Evolutionary conservation across 2,113 vertebrate species (phyloP), one percentile per base, ranked within the genome.

Genomic region (Mionectes macconnelli): DNA sequence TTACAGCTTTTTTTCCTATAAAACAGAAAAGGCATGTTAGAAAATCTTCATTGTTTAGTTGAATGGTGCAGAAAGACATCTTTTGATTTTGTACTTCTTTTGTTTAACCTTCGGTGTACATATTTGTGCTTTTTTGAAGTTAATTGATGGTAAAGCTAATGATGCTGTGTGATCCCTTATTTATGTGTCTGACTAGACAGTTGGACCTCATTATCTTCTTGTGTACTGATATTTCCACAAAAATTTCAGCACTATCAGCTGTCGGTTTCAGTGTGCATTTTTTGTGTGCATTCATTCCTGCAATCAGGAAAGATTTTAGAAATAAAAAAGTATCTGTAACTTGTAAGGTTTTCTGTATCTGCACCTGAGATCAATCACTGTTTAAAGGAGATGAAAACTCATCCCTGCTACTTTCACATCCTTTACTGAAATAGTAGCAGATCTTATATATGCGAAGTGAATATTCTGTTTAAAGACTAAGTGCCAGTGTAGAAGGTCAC

Each of bases 191-290:
- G 33, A 24, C 12, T 50, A 87, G 45, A 30, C 37, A 60, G 50
- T n/a, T 67, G 47, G 62, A 68, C 31, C 33, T 93, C 9, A 40
- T 63, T 94, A 63, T 62, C 28, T 83, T 80, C 25, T 37, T 21
- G 16, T 50, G 16, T 63, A n/a, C 45, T 67, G 40, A 5, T 83
- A 44, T 14, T 80, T 55, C 25, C 50, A 53, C 59, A 80, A n/a
- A 53, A 53, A 76, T 63, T n/a, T 66, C n/a, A 64, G 15, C 31
- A 17, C 23, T 76, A 33, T 49, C 66, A 57, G 33, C 76, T 66
- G 31, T 28, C 3, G 1, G 31, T 75, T 87, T 69, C 4, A 12
- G 6, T 53, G 28, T 53, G 17, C 0, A 0, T 53, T n/a, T n/a
- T n/a, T n/a, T n/a, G n/a, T n/a, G n/a, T n/a, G n/a, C n/a, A n/a